phyloP scores from a whole-genome alignment of 2,888 invertebrate genomes.

The Acholoe squamosa region DNA sequence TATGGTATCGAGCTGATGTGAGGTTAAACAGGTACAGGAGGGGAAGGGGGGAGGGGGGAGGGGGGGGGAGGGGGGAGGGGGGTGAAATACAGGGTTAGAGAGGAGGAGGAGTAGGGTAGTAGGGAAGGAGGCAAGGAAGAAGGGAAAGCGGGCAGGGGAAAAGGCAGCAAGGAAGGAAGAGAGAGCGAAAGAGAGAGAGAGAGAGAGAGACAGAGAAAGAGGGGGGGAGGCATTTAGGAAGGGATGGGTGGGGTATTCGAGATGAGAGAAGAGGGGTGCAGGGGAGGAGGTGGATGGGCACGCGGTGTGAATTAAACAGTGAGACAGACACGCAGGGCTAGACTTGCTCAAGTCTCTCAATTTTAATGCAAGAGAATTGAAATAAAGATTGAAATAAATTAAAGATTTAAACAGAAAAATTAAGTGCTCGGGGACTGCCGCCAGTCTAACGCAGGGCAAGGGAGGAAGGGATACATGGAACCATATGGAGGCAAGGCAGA shows the following conservation, averaged over 20 bases:
- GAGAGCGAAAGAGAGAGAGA: not conserved
- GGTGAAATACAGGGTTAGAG: no score
- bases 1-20: slow-evolving; percentile 44
- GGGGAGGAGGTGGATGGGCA: no score
- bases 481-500: no score
- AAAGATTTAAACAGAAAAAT: no score
- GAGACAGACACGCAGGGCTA: no score
- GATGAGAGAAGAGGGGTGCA: not conserved
- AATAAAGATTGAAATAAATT: no score
- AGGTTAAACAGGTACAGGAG: slow-evolving; percentile 34
- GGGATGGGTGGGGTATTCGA: not conserved
- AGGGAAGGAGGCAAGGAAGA: not conserved
- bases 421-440: no score
- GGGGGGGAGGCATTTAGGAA: not conserved
- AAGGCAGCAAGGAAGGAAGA: not conserved
- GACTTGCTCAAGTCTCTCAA: no score
- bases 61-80: not conserved
- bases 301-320: no score
- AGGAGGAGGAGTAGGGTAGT: not conserved
- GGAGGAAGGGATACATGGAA: no score
- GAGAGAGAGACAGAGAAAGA: not conserved
- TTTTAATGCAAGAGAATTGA: no score
- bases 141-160: not conserved
- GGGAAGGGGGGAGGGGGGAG: not conserved
- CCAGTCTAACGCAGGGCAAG: no score